Percentiles rank a stretch among this genome's conserved stretches.
Evolutionary conservation across 92 coral and sea anemone genomes (phyloP).

Genomic region (Porites cylindrica): DNA sequence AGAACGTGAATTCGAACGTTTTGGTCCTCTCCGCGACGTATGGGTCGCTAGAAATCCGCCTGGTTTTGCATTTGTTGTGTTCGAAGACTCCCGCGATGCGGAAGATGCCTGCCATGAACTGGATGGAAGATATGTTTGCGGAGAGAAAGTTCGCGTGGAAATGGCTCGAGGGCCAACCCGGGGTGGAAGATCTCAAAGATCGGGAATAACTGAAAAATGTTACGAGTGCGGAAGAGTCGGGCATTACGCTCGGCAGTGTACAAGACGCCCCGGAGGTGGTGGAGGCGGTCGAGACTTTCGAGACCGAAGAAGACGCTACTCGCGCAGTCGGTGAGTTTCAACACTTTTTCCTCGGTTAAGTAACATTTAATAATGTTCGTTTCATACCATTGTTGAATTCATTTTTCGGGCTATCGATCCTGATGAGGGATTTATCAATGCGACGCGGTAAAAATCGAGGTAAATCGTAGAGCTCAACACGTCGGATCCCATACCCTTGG

Average conservation of each 20-base stretch:
- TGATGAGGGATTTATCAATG: too few relatives aligned
- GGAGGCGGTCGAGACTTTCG: slow-evolving; percentile 38
- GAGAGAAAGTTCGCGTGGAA: slow-evolving; percentile 89
- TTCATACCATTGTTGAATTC: too few relatives aligned
- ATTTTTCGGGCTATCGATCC: too few relatives aligned
- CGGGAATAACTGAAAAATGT: slow-evolving; percentile 91
- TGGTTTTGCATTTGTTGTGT: slow-evolving; percentile 96
- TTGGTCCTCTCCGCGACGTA: slow-evolving; percentile 94
- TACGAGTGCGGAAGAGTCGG: slow-evolving; percentile 97
- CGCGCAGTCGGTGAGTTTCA: slow-evolving; percentile 39
- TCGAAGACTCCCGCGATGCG: slow-evolving; percentile 96
- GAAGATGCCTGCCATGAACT: slow-evolving; percentile 88
- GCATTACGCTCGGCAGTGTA: slow-evolving; percentile 95
- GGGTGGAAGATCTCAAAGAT: slow-evolving; percentile 93
- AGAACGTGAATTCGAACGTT: slow-evolving; percentile 87
- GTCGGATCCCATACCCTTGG: too few relatives aligned
- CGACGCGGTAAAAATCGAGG: too few relatives aligned
- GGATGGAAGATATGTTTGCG: slow-evolving; percentile 85
- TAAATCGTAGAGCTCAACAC: too few relatives aligned
- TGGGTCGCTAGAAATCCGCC: slow-evolving; percentile 99
- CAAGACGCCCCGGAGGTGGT: slow-evolving; percentile 66
- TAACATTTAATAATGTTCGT: too few relatives aligned
- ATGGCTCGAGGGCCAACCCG: slow-evolving; percentile 97
- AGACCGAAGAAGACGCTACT: slow-evolving; percentile 33
- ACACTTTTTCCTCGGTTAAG: not conserved